phyloP scores from a whole-genome alignment of 1,140 invertebrate species.

The Goniozus legneri region DNA sequence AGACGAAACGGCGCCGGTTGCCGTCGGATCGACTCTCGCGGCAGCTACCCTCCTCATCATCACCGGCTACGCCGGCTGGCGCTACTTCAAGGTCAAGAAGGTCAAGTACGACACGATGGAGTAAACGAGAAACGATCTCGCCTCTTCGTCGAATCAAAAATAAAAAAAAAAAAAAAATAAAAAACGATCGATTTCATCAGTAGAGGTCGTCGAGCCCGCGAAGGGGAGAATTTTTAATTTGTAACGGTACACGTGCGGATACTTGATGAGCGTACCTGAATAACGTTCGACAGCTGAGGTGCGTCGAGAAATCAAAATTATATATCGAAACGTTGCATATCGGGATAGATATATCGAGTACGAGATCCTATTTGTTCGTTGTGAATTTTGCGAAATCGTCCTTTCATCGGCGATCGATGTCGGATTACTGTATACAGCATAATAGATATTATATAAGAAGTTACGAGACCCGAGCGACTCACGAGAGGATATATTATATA shows the following conservation, averaged over 20 bases:
- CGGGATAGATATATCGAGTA: too few relatives aligned
- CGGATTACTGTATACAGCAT: neutral
- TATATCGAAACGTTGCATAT: too few relatives aligned
- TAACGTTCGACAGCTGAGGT: neutral
- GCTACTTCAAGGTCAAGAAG: conserved; percentile 85
- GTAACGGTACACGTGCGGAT: neutral
- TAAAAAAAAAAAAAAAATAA: too few relatives aligned
- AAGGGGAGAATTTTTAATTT: too few relatives aligned
- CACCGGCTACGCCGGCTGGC: conserved; percentile 79
- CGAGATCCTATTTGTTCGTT: too few relatives aligned
- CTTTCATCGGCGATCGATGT: too few relatives aligned
- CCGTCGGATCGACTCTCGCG: conserved; percentile 82
- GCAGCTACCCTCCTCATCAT: conserved; percentile 75
- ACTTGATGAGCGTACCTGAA: neutral
- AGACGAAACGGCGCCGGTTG: conserved; percentile 83
- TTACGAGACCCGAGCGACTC: neutral
- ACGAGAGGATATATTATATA: neutral
- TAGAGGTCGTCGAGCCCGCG: neutral
- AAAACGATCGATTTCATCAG: too few relatives aligned
- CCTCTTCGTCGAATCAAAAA: too few relatives aligned
- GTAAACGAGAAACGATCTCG: too few relatives aligned
- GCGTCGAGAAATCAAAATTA: neutral
- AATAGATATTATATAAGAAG: neutral
- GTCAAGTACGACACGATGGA: conserved; percentile 92
- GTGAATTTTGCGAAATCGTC: too few relatives aligned